Percentiles rank a stretch among this genome's conserved stretches.
Conservation (phyloP, 2,113 vertebrate genomes). For the Melospiza georgiana region DNA sequence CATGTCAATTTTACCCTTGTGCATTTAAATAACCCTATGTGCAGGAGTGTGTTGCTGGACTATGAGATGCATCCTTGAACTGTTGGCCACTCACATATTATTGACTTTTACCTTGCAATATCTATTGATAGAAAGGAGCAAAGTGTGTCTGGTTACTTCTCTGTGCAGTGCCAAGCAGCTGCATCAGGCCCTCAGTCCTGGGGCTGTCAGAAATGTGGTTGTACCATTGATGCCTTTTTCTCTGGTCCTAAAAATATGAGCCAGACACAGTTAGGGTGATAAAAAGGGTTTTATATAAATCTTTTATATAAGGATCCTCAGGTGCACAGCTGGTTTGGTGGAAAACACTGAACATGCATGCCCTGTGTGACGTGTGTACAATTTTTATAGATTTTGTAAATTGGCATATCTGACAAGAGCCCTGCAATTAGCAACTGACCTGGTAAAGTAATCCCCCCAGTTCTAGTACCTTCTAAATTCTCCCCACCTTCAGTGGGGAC, state of each 20-base stretch:
- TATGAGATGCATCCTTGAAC: not conserved
- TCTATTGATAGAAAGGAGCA: not conserved
- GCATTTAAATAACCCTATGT: not conserved
- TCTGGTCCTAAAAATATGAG: not conserved
- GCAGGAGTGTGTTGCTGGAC: not conserved
- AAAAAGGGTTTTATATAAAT: not conserved
- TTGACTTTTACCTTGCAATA: not conserved
- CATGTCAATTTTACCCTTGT: not conserved
- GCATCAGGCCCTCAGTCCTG: accelerated
- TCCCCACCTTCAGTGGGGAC: no score
- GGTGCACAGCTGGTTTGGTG: not conserved
- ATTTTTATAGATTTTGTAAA: not conserved
- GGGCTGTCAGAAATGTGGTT: not conserved
- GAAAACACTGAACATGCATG: accelerated
- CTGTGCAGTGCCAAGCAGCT: not conserved
- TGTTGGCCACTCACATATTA: not conserved
- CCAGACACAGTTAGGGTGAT: not conserved
- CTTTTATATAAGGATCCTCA: not conserved
- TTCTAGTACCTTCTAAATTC: not conserved
- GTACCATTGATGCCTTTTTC: not conserved
- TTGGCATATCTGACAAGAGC: not conserved
- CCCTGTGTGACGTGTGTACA: accelerated
- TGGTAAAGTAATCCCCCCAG: not conserved
- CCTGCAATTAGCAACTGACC: not conserved
- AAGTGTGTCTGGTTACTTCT: not conserved